Evolutionary conservation across 2,113 vertebrate genomes (phyloP).

Genomic region (Puma concolor): DNA sequence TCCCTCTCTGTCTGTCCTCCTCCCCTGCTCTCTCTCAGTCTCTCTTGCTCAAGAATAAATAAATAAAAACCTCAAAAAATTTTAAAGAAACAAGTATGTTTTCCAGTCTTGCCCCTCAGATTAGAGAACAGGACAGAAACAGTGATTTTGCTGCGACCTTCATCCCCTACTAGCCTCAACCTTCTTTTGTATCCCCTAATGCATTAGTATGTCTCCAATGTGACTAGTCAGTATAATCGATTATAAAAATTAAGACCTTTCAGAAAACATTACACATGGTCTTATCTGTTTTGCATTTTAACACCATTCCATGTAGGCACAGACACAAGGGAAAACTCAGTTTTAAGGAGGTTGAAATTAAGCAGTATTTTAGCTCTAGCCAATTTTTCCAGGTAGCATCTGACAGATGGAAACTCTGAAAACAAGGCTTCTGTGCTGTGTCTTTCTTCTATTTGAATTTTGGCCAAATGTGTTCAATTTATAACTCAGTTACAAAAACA

Average conservation of each 20-base stretch:
- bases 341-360: constrained; percentile 20
- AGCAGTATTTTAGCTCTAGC: background rate
- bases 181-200: background rate
- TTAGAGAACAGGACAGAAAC: background rate
- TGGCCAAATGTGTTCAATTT: background rate
- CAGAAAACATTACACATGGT: background rate
- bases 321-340: background rate
- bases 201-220: background rate
- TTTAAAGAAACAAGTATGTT: background rate
- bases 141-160: background rate
- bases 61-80: too few relatives aligned
- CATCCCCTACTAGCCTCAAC: background rate
- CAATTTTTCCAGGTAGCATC: background rate
- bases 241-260: background rate
- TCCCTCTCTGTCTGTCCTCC: too few relatives aligned
- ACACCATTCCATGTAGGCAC: background rate
- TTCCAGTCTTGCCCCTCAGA: background rate
- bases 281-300: background rate
- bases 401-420: background rate
- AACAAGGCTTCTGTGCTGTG: background rate
- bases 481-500: background rate
- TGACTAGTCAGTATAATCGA: background rate
- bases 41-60: too few relatives aligned
- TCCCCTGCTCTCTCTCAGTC: too few relatives aligned
- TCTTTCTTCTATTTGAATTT: background rate